Conservation (phyloP, 2,797 vertebrate genomes). For the Eulemur albifrons region DNA sequence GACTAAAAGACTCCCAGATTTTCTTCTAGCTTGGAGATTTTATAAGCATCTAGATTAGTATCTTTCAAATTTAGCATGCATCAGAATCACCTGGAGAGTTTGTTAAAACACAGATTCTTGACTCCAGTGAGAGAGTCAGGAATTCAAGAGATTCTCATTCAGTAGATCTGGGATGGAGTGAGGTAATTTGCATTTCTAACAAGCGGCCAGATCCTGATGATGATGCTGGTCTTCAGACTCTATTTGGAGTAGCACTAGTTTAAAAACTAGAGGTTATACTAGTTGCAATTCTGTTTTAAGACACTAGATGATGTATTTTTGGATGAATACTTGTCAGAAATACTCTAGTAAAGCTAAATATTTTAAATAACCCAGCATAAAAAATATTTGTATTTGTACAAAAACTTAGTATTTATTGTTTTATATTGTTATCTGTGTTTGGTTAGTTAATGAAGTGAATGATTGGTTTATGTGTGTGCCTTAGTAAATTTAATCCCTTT, state of each 20-base stretch:
- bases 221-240: not conserved
- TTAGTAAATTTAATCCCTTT: not conserved
- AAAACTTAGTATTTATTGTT: not conserved
- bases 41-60: not conserved
- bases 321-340: not conserved
- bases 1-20: not conserved
- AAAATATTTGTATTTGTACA: not conserved
- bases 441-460: not conserved
- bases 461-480: not conserved
- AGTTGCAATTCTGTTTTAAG: conserved; percentile 3
- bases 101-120: not conserved
- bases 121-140: not conserved
- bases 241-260: not conserved
- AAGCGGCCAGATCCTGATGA: not conserved
- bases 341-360: not conserved
- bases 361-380: not conserved
- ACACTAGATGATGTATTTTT: conserved; percentile 25
- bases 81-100: not conserved
- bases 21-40: not conserved
- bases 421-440: not conserved
- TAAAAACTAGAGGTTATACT: not conserved
- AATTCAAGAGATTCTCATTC: not conserved
- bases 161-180: not conserved
- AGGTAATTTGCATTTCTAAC: not conserved
- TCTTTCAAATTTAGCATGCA: not conserved